Evolutionary conservation across 2,888 invertebrate species (phyloP).

Genomic region (Fabriciana adippe): DNA sequence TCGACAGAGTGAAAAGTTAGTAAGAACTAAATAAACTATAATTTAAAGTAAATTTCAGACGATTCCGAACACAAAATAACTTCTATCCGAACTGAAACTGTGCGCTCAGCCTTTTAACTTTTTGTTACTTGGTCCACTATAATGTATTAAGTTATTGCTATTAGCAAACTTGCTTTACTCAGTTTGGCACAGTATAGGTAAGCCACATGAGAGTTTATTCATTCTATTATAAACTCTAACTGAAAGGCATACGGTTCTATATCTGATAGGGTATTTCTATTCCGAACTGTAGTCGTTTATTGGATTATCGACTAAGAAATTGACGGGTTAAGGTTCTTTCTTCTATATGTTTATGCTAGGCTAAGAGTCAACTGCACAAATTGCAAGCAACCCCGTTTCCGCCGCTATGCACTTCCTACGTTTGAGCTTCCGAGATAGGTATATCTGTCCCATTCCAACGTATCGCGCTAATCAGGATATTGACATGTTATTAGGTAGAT

Average conservation of each 20-base stretch:
- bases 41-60: constrained; percentile 33
- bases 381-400: constrained; percentile 44
- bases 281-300: constrained; percentile 19
- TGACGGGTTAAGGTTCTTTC: constrained; percentile 30
- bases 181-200: constrained; percentile 40
- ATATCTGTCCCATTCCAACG: constrained; percentile 36
- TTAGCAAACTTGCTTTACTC: constrained; percentile 42
- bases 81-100: constrained; percentile 33
- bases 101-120: constrained; percentile 40
- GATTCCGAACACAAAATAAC: constrained; percentile 33
- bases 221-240: constrained; percentile 32
- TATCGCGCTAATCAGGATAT: constrained; percentile 29
- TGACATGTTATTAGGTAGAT: constrained; percentile 27
- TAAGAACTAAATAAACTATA: constrained; percentile 27
- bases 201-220: constrained; percentile 23
- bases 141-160: constrained; percentile 44
- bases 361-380: constrained; percentile 43
- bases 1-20: constrained; percentile 5
- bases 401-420: constrained; percentile 44
- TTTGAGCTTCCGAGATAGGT: constrained; percentile 40
- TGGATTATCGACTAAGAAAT: constrained; percentile 33
- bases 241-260: constrained; percentile 22
- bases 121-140: constrained; percentile 41
- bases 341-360: constrained; percentile 30
- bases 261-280: constrained; percentile 11